Percentiles rank a stretch among this genome's conserved stretches.
phyloP scores from a whole-genome alignment of 2,113 vertebrate genomes.

The Thunnus maccoyii region DNA sequence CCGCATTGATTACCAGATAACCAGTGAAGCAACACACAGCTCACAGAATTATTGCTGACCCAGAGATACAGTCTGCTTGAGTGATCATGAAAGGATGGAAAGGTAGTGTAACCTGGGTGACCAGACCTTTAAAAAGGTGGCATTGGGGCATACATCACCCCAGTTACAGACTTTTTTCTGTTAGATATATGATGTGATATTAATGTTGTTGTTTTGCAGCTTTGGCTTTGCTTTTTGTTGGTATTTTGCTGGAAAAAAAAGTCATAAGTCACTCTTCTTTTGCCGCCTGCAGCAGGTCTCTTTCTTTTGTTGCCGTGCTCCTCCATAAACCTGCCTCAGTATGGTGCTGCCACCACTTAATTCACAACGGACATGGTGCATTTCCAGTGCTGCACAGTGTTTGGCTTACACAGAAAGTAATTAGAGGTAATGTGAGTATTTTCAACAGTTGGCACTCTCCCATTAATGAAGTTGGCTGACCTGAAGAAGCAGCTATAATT shows the following conservation, averaged over 20 bases:
- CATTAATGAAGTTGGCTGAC: not conserved
- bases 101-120: not conserved
- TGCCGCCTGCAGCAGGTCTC: not conserved
- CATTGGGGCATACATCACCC: not conserved
- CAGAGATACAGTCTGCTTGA: not conserved
- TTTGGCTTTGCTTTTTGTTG: not conserved
- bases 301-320: not conserved
- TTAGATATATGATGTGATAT: not conserved
- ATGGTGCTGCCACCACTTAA: not conserved
- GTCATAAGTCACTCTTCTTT: not conserved
- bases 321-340: not conserved
- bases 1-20: not conserved
- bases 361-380: not conserved
- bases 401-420: not conserved
- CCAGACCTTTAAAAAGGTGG: not conserved
- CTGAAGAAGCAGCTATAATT: not conserved
- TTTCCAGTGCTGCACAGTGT: not conserved
- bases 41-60: not conserved
- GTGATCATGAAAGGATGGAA: conserved; percentile 14
- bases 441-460: not conserved
- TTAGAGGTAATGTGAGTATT: not conserved
- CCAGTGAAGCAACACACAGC: not conserved
- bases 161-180: not conserved
- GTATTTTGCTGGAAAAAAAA: not conserved
- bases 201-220: not conserved